Conservation (phyloP, 2,113 vertebrate species). For the Alectura lathami region DNA sequence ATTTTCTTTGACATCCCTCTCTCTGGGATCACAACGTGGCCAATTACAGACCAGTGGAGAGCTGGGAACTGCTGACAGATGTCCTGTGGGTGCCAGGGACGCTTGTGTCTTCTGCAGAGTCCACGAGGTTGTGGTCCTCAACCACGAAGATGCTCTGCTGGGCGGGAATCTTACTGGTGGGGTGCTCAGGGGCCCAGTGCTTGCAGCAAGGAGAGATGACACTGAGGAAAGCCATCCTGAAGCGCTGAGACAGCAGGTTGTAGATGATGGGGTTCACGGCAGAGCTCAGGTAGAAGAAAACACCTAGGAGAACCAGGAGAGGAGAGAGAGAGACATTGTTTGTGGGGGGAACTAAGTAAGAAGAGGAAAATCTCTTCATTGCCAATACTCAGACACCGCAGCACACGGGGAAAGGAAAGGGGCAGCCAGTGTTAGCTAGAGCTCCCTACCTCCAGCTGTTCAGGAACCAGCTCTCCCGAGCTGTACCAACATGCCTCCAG, state of each 20-base stretch:
- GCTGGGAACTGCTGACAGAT: slow-evolving; percentile 58
- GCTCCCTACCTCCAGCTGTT: background rate
- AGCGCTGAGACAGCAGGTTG: slow-evolving; percentile 78
- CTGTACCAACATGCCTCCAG: background rate
- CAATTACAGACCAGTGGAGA: slow-evolving; percentile 57
- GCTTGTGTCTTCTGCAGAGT: slow-evolving; percentile 66
- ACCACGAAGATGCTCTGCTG: slow-evolving; percentile 58
- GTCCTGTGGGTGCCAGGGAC: slow-evolving; percentile 48
- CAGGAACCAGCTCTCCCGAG: background rate
- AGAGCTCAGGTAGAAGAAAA: slow-evolving; percentile 83
- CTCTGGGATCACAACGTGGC: background rate
- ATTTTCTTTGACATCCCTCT: background rate
- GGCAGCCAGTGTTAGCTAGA: background rate
- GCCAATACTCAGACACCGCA: background rate
- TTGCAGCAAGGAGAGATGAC: slow-evolving; percentile 69
- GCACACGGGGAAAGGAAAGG: background rate
- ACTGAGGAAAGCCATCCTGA: slow-evolving; percentile 74
- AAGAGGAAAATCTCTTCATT: background rate
- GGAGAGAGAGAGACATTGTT: background rate
- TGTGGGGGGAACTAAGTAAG: background rate
- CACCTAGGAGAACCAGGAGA: slow-evolving; percentile 48
- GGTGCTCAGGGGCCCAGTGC: background rate
- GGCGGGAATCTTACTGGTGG: background rate
- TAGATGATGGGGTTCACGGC: slow-evolving; percentile 83
- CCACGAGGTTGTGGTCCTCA: slow-evolving; percentile 51